A percentile compares a stretch with the other conserved stretches of the same genome.
Conservation (phyloP, 1,140 invertebrate species). For the Hirudo medicinalis region DNA sequence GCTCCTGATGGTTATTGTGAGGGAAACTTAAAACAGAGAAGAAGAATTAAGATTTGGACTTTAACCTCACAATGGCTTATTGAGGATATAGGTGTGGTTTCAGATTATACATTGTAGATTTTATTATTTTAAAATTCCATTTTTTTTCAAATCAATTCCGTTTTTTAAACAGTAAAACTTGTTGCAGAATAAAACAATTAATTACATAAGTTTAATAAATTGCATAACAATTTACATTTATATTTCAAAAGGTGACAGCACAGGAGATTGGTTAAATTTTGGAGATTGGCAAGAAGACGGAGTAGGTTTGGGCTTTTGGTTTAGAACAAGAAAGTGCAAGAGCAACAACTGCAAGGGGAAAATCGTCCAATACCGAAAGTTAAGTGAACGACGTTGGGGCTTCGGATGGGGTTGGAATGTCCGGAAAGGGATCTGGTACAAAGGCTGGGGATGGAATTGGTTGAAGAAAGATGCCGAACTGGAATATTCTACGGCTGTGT, state of each 20-base stretch:
- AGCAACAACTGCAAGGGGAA: background rate
- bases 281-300: slow-evolving; percentile 2
- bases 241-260: background rate
- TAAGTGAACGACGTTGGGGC: background rate
- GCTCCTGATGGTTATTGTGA: background rate
- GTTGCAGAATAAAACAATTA: too few species aligned
- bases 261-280: background rate
- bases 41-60: slow-evolving; percentile 6
- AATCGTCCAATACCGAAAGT: background rate
- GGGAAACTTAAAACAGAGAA: background rate
- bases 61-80: background rate
- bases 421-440: background rate
- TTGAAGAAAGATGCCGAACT: slow-evolving; percentile 1
- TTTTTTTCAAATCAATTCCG: background rate
- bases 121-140: background rate
- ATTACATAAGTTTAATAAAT: too few species aligned
- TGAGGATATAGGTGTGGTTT: slow-evolving; percentile 3
- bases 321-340: background rate
- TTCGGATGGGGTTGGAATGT: slow-evolving; percentile 3
- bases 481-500: background rate
- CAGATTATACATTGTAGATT: background rate
- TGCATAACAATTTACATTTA: background rate
- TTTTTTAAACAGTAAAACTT: background rate
- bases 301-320: background rate
- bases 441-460: slow-evolving; percentile 7